phyloP scores from a whole-genome alignment of 2,113 vertebrate genomes.

The Nettapus auritus region DNA sequence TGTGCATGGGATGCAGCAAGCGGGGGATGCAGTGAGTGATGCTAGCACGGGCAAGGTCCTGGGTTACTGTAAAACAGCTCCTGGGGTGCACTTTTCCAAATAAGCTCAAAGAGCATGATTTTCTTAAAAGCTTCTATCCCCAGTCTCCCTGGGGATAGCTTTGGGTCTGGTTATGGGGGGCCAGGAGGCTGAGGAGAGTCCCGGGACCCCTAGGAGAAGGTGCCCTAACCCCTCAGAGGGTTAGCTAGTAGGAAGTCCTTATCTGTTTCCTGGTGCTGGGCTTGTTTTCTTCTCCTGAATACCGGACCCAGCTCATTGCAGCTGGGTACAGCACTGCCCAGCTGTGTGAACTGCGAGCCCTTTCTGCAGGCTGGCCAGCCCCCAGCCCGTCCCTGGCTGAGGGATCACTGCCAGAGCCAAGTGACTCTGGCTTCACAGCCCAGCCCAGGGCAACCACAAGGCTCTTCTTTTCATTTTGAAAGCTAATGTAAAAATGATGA shows the following conservation, averaged over 20 bases:
- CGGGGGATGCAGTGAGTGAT: background rate
- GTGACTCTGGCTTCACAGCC: background rate
- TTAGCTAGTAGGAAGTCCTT: background rate
- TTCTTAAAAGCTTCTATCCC: background rate
- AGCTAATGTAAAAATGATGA: constrained; percentile 5
- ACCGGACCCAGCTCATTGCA: accelerated
- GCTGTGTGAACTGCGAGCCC: background rate
- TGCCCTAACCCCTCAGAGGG: background rate
- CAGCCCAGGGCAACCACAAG: background rate
- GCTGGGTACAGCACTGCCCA: background rate
- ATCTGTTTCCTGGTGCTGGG: background rate
- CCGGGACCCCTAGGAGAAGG: accelerated
- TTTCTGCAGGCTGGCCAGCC: background rate
- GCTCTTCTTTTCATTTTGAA: background rate
- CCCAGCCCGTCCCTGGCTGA: background rate
- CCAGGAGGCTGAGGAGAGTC: background rate
- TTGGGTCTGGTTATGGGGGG: background rate
- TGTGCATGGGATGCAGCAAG: too few species aligned
- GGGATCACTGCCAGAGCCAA: too few species aligned
- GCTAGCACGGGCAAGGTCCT: background rate
- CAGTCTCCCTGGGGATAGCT: accelerated
- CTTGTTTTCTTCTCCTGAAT: background rate
- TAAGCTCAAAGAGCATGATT: background rate
- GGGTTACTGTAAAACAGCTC: background rate
- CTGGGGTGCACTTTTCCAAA: background rate